Conservation (phyloP, 2,888 invertebrate genomes). For the Homarus gammarus region DNA sequence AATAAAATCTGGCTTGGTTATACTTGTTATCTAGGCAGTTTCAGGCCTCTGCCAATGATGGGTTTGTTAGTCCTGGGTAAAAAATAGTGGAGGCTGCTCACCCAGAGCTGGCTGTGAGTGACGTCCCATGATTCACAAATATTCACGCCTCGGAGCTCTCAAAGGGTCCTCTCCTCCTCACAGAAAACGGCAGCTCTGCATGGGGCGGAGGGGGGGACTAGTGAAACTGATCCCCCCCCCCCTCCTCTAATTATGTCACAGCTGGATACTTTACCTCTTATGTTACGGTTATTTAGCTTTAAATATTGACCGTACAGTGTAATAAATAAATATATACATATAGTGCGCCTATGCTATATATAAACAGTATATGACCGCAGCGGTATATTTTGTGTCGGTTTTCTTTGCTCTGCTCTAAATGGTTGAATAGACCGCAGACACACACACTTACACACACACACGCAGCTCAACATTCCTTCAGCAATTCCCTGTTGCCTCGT, state of each 20-base stretch:
- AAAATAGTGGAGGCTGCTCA: not conserved
- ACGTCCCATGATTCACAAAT: not conserved
- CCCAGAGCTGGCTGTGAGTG: constrained; percentile 2
- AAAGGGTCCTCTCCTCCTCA: not conserved
- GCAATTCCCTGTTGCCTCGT: not conserved
- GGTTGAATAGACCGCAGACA: not conserved
- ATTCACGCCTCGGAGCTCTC: not conserved
- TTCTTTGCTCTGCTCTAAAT: not conserved
- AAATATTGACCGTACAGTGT: not conserved
- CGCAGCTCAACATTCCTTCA: not conserved
- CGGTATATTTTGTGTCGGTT: not conserved
- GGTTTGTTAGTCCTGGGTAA: not conserved
- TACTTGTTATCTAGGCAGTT: too few relatives aligned
- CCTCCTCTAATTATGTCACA: not conserved
- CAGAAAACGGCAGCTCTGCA: not conserved
- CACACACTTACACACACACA: not conserved
- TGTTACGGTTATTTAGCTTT: not conserved
- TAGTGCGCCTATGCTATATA: not conserved
- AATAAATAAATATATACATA: not conserved
- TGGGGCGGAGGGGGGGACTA: not conserved
- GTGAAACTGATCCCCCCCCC: not conserved
- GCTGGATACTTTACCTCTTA: not conserved
- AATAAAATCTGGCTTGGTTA: too few relatives aligned
- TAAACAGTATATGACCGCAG: not conserved
- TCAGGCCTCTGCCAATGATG: not conserved